These are phyloP conservation scores for Stichodactyla mertensii DNA, from an alignment of 64 coral and sea anemone genomes.

Conservation along the genomic window DNA sequence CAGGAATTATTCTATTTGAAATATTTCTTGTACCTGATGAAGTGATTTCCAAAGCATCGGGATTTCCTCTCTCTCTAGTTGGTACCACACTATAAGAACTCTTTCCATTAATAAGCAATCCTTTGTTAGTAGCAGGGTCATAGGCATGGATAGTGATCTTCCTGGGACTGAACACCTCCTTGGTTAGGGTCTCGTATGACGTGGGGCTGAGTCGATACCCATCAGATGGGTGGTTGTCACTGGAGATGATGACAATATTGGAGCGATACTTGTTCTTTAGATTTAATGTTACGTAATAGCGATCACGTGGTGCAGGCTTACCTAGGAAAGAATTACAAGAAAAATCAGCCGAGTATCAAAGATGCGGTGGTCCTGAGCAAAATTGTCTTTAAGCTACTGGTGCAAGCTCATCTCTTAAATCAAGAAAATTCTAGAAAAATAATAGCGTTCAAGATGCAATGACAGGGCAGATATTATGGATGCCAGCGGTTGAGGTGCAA, in stretches of 20 bases:
- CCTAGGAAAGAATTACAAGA: constrained; percentile 14
- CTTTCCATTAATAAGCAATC: constrained; percentile 65
- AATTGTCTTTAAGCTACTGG: no score
- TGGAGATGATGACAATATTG: constrained; percentile 40
- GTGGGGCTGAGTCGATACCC: constrained; percentile 53
- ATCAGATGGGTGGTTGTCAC: constrained; percentile 81
- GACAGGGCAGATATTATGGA: no score
- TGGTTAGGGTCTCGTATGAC: constrained; percentile 49
- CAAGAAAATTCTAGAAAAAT: no score
- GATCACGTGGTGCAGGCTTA: constrained; percentile 42
- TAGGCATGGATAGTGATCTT: constrained; percentile 43
- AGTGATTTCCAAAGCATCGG: constrained; percentile 27
- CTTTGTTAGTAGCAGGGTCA: constrained; percentile 46
- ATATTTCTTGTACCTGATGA: background rate
- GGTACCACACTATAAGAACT: constrained; percentile 22
- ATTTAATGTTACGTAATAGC: constrained; percentile 54
- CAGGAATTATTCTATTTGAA: no score
- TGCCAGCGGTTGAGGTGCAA: no score
- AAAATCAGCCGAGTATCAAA: background rate
- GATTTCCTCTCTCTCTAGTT: constrained; percentile 12
- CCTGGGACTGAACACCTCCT: constrained; percentile 44
- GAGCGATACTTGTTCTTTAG: constrained; percentile 50
- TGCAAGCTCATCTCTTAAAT: no score
- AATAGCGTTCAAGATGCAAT: no score
- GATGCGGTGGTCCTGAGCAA: no score